Base-by-base conservation (phyloP, 1,140 invertebrate species). In the Caenorhabditis inopinata region DNA sequence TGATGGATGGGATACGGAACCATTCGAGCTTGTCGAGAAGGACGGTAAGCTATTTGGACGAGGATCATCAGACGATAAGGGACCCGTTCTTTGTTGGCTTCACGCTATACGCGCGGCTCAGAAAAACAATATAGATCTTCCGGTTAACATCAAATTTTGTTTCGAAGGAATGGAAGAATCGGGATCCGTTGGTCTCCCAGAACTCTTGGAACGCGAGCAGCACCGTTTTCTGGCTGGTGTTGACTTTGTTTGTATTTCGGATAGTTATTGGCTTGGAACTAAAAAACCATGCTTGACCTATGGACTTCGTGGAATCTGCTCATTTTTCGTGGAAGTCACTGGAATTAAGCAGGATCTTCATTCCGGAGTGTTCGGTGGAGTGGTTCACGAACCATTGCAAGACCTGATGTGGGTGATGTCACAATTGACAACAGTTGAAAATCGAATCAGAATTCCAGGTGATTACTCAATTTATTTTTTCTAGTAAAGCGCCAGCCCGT, bases 131-230 rank as follows among this genome's bases (percentile, higher is more conserved):
- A 86, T 89, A 58, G 91, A 92, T 78, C 87, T 98, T 49, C 96
- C 96, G 25, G 92, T 98, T 0, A 98, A 98, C 90, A 85, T 98
- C 0, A 98, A 97, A 92, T 98, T 98, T 90, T 92, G 94, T 21
- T 95, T 98, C 88, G 96, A 99, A 92, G 96, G 95, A 58, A 99
- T 99, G 96, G 97, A 99, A 90, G 97, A 99, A 90, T 94, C 93
- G 86, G 96, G 96, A 9, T 97, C 95, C 81, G 94, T 95, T 89
- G 96, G 96, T 27, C 90, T 99, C 11, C 95, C 98, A 89, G 93
- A 95, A 5, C 89, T 97, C n/a, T 89, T 99, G 1, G 90, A 92
- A 82, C 88, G 92, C 5, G 90, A 91, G 81, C 95, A 95, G 89
- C 91, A 93, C 76, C 90, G 89, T 74, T 98, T 97, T 74, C 84